Conservation (phyloP, 1,140 invertebrate genomes). For the Leptinotarsa undecemlineata region DNA sequence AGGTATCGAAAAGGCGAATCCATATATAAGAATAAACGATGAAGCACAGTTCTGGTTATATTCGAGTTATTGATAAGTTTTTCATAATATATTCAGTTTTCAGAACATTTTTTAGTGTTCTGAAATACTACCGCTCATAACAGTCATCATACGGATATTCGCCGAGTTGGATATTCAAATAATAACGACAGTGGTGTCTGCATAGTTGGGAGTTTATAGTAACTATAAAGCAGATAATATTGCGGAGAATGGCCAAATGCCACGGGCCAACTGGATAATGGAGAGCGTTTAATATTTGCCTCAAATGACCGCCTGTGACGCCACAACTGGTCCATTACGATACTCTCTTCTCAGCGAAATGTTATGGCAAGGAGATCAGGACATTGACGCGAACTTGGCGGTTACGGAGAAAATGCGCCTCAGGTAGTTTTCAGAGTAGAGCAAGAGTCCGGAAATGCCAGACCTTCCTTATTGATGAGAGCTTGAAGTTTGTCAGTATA, state of each 20-base stretch:
- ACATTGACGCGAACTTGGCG: too few species aligned
- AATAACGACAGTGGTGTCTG: conserved; percentile 2
- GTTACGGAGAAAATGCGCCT: too few species aligned
- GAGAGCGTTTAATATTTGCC: not conserved
- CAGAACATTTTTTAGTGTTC: too few species aligned
- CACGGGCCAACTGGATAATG: not conserved
- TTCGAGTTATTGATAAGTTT: too few species aligned
- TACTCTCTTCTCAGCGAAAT: not conserved
- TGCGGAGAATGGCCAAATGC: not conserved
- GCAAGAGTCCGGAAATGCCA: too few species aligned
- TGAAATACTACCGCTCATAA: not conserved
- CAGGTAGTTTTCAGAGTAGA: too few species aligned
- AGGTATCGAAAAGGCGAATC: too few species aligned
- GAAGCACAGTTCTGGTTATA: too few species aligned
- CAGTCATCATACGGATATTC: not conserved
- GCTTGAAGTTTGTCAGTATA: too few species aligned
- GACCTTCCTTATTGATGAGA: too few species aligned
- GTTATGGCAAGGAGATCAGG: not conserved
- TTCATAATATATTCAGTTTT: too few species aligned
- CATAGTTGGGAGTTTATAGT: not conserved
- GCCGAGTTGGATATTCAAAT: not conserved
- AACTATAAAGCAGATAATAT: conserved; percentile 6
- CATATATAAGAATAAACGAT: too few species aligned
- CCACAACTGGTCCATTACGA: not conserved
- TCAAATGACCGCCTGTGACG: not conserved